Conservation (phyloP, 2,113 vertebrate species). For the Panurus biarmicus region DNA sequence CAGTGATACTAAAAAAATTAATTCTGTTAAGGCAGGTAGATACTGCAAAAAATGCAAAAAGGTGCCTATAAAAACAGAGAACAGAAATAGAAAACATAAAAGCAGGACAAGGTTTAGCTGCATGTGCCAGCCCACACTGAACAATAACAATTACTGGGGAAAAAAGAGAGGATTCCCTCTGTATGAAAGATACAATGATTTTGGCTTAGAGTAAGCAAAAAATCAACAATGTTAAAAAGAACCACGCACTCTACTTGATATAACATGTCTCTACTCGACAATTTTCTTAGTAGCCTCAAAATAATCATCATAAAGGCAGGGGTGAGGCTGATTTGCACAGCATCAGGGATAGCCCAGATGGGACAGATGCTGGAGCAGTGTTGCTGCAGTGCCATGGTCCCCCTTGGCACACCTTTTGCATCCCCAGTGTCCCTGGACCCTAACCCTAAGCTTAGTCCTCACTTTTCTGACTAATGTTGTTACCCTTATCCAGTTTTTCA, state of each 20-base stretch:
- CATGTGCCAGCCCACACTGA: not conserved
- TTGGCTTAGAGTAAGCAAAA: not conserved
- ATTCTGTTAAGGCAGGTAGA: not conserved
- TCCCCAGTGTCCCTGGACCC: not conserved
- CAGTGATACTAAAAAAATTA: not conserved
- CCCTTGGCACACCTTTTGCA: not conserved
- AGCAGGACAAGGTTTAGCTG: not conserved
- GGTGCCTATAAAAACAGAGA: not conserved
- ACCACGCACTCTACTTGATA: not conserved
- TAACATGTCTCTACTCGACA: not conserved
- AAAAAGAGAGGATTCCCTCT: not conserved
- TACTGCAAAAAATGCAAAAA: not conserved
- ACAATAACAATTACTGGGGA: fast-evolving
- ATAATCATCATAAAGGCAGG: not conserved
- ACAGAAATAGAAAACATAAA: not conserved
- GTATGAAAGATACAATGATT: fast-evolving
- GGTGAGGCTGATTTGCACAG: not conserved
- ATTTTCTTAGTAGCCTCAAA: not conserved
- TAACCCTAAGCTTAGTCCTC: not conserved
- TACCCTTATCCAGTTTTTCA: not conserved
- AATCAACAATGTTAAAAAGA: not conserved
- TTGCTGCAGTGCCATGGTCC: fast-evolving
- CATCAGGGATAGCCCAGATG: too few species aligned
- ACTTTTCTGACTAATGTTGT: not conserved
- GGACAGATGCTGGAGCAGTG: not conserved